Base-by-base conservation (phyloP, 92 coral and sea anemone genomes). In the Porites divaricata region DNA sequence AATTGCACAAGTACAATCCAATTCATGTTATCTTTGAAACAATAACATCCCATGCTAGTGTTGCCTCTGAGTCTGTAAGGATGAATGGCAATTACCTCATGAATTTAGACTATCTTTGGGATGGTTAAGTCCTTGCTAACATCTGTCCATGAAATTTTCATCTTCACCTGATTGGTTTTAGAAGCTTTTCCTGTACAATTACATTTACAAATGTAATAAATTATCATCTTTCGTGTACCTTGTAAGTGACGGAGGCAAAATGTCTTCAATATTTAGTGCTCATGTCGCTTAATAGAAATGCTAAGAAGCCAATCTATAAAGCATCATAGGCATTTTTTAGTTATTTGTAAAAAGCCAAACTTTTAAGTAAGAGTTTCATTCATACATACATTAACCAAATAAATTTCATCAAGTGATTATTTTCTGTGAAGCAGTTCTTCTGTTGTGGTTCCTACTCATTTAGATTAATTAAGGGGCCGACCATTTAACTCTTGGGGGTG, bases 161-260 rank as follows among this genome's bases (percentile, higher is more conserved):
- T 26, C 80, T 76, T 76, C 81, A 41, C 81, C 57, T 77, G 81
- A 77, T 77, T 77, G 81, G 70, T 77, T 77, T 77, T 77, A 61
- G 70, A 77, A 77, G 81, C 70, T 77, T 77, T 62, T 62, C 70
- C 57, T 62, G 57, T 62, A 61, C 81, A 77, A 77, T 77, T 62
- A 77, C 70, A 62, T 28, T 16, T 62, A 8, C 35, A 77, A 77
- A 77, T 77, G 81, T 77, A 77, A 77, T 61, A 63, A 77, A 77
- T 77, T 77, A 77, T 77, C 81, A 77, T 77, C 70, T 77, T 58
- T 77, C 70, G 26, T 77, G 66, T 77, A 77, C 69, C 22, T 62
- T 77, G 81, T 59, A 76, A 76, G 80, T 77, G 81, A 35, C 35
- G 70, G 81, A 41, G 81, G 81, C 70, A 77, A 58, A 28, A 63